phyloP scores from a whole-genome alignment of 2,113 vertebrate species.

The Pollachius pollachius region DNA sequence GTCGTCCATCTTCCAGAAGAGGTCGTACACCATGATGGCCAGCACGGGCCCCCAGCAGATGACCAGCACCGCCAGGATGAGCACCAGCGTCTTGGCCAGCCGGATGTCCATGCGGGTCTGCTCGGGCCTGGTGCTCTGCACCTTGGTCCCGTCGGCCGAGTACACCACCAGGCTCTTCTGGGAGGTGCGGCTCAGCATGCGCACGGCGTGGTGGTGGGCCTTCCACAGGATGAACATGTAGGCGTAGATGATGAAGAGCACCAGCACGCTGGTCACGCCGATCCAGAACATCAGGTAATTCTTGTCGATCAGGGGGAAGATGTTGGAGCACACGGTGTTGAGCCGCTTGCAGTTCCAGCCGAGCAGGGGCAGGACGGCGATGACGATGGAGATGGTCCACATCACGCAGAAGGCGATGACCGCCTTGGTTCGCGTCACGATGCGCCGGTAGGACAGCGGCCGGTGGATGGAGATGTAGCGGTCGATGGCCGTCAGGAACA shows the following conservation, averaged over 20 bases:
- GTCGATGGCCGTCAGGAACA: constrained; percentile 98
- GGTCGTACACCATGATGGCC: constrained; percentile 98
- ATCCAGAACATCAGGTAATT: constrained; percentile 99
- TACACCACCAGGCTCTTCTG: constrained; percentile 97
- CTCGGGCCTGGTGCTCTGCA: constrained; percentile 90
- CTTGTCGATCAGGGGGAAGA: constrained; percentile 96
- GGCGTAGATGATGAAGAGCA: constrained; percentile 97
- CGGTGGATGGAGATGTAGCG: constrained; percentile 98
- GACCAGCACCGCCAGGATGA: constrained; percentile 94
- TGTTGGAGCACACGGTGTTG: constrained; percentile 93
- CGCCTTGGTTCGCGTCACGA: constrained; percentile 95
- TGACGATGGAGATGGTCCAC: constrained; percentile 96
- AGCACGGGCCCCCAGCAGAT: constrained; percentile 98
- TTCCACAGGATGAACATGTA: constrained; percentile 99
- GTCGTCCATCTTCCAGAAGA: constrained; percentile 97
- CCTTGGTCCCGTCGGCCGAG: constrained; percentile 91
- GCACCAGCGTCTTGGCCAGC: constrained; percentile 96
- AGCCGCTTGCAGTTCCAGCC: constrained; percentile 99
- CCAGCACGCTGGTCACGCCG: constrained; percentile 88
- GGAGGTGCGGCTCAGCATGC: constrained; percentile 93
- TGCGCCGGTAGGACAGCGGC: constrained; percentile 93
- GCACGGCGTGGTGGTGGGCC: constrained; percentile 93
- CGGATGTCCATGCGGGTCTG: constrained; percentile 98
- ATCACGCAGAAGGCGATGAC: constrained; percentile 97
- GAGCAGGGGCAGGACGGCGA: constrained; percentile 92